Conservation (phyloP, 2,797 vertebrate genomes). For the Leuciscus waleckii region DNA sequence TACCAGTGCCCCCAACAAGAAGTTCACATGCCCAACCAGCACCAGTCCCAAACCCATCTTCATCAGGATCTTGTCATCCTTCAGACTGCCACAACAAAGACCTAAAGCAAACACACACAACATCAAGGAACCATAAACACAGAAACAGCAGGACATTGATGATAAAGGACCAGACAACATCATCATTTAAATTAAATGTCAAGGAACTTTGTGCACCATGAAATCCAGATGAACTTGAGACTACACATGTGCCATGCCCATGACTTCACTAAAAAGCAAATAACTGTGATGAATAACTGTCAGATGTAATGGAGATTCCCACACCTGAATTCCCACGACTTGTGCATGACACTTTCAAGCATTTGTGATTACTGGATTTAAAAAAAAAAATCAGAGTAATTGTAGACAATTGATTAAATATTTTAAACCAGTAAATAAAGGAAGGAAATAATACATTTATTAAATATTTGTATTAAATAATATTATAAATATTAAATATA, state of each 20-base stretch:
- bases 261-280: slow-evolving; percentile 22
- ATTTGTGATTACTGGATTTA: not conserved
- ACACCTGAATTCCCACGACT: not conserved
- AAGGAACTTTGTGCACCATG: not conserved
- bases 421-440: not conserved
- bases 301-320: not conserved
- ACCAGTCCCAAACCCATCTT: slow-evolving; percentile 91
- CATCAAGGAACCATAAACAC: not conserved
- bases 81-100: slow-evolving; percentile 80
- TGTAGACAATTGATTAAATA: not conserved
- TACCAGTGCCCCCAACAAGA: slow-evolving; percentile 83
- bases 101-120: slow-evolving; percentile 62
- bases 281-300: slow-evolving; percentile 31
- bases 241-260: not conserved
- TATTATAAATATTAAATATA: not conserved
- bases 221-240: not conserved
- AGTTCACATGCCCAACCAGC: slow-evolving; percentile 89
- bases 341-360: not conserved
- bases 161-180: not conserved
- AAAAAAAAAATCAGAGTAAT: not conserved
- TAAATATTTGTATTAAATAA: not conserved
- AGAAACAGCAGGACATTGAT: not conserved
- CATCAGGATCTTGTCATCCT: slow-evolving; percentile 87
- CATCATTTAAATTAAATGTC: not conserved
- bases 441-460: not conserved